Conservation (phyloP, 2,113 vertebrate species). For the Neolamprologus variostigma region DNA sequence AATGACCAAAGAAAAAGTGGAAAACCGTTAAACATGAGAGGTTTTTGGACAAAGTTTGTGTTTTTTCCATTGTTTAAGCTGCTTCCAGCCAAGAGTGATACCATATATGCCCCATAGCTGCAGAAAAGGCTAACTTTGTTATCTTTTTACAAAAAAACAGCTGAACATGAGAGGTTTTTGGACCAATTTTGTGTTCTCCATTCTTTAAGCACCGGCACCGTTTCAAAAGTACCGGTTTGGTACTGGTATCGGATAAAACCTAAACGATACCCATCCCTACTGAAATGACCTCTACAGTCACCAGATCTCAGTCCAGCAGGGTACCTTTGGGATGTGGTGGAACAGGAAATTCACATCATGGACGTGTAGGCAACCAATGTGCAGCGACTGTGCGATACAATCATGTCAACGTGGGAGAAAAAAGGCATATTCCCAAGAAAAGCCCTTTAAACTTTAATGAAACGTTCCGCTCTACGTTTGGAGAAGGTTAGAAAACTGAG, state of each 20-base stretch:
- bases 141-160: too few relatives aligned
- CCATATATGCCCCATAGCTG: too few relatives aligned
- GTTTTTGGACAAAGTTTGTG: too few relatives aligned
- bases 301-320: not conserved
- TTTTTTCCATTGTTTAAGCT: too few relatives aligned
- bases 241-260: too few relatives aligned
- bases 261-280: too few relatives aligned
- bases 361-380: not conserved
- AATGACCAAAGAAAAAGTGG: too few relatives aligned
- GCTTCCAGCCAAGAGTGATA: too few relatives aligned
- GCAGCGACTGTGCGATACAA: not conserved
- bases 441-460: not conserved
- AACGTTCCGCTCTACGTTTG: not conserved
- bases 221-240: too few relatives aligned
- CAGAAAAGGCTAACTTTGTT: too few relatives aligned
- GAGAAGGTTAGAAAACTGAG: not conserved
- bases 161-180: too few relatives aligned
- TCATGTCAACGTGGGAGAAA: not conserved
- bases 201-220: fast-evolving
- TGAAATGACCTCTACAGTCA: not conserved
- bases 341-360: not conserved
- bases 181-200: fast-evolving
- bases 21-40: too few relatives aligned
- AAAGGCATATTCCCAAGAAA: not conserved
- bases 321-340: not conserved